Conservation (phyloP, 2,888 invertebrate genomes). For the Synergus japonicus region DNA sequence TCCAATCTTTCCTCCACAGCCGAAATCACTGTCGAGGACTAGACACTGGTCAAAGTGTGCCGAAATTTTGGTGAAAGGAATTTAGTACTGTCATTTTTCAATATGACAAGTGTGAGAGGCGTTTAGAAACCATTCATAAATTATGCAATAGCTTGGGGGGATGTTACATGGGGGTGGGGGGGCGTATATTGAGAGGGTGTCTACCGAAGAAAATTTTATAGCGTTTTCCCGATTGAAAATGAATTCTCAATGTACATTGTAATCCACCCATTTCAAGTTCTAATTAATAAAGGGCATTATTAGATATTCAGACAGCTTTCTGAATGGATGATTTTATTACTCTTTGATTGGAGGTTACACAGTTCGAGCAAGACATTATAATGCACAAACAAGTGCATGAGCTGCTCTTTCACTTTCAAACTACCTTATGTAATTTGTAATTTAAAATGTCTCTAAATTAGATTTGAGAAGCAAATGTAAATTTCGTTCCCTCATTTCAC, state of each 20-base stretch:
- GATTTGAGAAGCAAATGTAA: slow-evolving; percentile 18
- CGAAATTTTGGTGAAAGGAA: too few species aligned
- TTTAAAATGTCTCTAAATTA: slow-evolving; percentile 15
- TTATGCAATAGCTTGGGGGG: too few species aligned
- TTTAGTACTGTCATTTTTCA: too few species aligned
- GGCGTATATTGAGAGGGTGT: too few species aligned
- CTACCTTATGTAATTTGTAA: slow-evolving; percentile 25
- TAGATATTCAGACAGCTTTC: slow-evolving; percentile 7
- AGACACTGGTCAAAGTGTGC: too few species aligned
- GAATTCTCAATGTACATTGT: background rate
- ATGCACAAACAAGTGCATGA: slow-evolving; percentile 20
- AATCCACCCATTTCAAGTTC: background rate
- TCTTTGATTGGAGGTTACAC: slow-evolving; percentile 31
- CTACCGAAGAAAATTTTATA: too few species aligned
- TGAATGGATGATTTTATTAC: slow-evolving; percentile 36
- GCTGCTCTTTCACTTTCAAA: slow-evolving; percentile 34
- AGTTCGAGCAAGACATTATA: slow-evolving; percentile 8
- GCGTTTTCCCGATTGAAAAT: background rate
- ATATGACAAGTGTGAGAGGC: too few species aligned
- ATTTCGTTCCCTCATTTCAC: background rate
- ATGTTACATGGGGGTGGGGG: too few species aligned
- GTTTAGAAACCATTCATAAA: too few species aligned
- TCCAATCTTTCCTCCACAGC: background rate
- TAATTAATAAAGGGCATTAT: slow-evolving; percentile 16
- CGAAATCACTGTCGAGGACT: too few species aligned